Conservation (phyloP, 2,888 invertebrate genomes). For the Exephanes ischioxanthus region DNA sequence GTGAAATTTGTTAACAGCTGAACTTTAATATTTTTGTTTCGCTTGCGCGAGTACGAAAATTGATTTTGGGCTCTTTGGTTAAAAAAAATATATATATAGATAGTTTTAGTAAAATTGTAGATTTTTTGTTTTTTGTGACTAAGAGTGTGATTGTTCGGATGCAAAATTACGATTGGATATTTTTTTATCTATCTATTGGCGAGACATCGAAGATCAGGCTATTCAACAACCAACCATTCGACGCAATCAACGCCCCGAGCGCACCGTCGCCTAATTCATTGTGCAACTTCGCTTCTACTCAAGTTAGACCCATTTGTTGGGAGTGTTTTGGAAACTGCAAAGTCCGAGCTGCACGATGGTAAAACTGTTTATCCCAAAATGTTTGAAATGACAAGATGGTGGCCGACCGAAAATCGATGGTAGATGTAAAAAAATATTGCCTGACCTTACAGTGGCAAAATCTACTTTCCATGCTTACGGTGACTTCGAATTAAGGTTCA, state of each 20-base stretch:
- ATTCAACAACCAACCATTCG: neutral
- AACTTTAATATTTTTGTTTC: neutral
- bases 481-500: neutral
- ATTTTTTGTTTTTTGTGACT: too few relatives aligned
- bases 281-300: neutral
- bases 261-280: neutral
- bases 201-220: neutral
- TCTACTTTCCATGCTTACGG: neutral
- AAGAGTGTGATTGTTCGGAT: too few relatives aligned
- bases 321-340: neutral
- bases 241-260: neutral
- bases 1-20: neutral
- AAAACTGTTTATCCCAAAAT: neutral
- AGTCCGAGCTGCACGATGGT: neutral
- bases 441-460: neutral
- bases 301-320: neutral
- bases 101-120: too few relatives aligned
- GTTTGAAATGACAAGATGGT: neutral
- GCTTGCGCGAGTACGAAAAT: neutral
- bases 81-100: too few relatives aligned
- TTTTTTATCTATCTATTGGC: neutral
- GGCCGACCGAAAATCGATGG: neutral
- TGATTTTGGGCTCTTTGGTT: neutral
- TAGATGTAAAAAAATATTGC: neutral
- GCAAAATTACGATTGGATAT: too few relatives aligned